These are phyloP conservation scores for Ditylenchus dipsaci DNA, from an alignment of 1,140 invertebrate genomes.

Conservation along the genomic window DNA sequence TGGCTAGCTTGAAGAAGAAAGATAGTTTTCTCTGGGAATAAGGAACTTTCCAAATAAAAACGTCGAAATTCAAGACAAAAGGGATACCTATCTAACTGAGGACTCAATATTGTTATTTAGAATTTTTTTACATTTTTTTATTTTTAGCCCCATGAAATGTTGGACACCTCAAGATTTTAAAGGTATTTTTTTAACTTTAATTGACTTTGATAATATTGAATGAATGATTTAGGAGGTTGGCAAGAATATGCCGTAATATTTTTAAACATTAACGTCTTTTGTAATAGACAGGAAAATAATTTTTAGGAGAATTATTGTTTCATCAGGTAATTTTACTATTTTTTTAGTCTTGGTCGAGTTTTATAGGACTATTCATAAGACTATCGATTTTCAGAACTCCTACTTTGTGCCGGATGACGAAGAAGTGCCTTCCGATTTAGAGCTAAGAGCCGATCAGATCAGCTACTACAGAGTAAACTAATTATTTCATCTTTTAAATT, in stretches of 20 bases:
- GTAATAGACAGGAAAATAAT: no score
- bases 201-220: neutral
- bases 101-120: no score
- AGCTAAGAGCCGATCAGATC: constrained; percentile 41
- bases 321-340: neutral
- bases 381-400: constrained; percentile 42
- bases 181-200: constrained; percentile 13
- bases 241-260: constrained; percentile 40
- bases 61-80: no score
- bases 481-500: neutral
- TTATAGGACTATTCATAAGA: no score
- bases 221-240: constrained; percentile 35
- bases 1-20: no score
- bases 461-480: constrained; percentile 46
- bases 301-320: neutral
- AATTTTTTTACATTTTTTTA: neutral
- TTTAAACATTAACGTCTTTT: no score
- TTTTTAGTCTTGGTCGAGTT: no score
- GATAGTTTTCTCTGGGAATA: no score
- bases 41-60: no score
- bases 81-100: no score
- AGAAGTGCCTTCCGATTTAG: constrained; percentile 39
- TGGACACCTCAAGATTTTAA: constrained; percentile 56
- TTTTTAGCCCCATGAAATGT: constrained; percentile 49
- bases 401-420: constrained; percentile 52